Base-by-base conservation (phyloP, 2,113 vertebrate genomes). In the Sphyrna mokarran region DNA sequence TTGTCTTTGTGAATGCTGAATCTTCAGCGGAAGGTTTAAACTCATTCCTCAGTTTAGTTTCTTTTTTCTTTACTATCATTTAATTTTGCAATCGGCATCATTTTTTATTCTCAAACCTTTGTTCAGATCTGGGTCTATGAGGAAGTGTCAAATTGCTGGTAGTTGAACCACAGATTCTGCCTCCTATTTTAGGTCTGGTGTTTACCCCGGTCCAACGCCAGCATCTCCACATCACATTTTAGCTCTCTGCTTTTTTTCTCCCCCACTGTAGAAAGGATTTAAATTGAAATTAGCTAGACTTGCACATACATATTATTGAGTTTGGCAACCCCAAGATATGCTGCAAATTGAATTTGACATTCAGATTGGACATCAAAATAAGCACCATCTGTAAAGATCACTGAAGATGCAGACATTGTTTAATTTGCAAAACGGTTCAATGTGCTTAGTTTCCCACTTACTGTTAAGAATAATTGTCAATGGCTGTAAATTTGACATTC, bases 401-500 rank as follows among this genome's bases (percentile, higher is more conserved):
- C 58, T 91, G 58, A 66, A 93, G 61, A 40, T 18, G n/a, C 63
- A 40, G 86, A 89, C 86, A 89, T 89, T 61, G 86, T 68, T 76
- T 76, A 33, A 33, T 37, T 20, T 93, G 61, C 89, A 93, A 93
- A n/a, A 93, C 33, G 68, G 61, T n/a, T 93, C 18, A 63, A 91
- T 63, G 63, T 91, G 89, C 89, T 91, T 63, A 66, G 89, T 33
- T 66, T 14, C 61, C 61, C 69, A 54, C 94, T 95, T 95, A 69
- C 68, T 95, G 69, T 76, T 72, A 76, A 23, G 68, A 72, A 20
- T 95, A 40, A 95, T 95, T 76, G 68, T 54, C 69, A 95, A 23
- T 95, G 68, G 94, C 37, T 76, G 94, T 72, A 95, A 72, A 95
- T 54, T 72, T 40, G 48, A 54, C 94, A 76, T 95, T 95, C 94